Conservation (phyloP, 2,888 invertebrate genomes). For the Tineola bisselliella region DNA sequence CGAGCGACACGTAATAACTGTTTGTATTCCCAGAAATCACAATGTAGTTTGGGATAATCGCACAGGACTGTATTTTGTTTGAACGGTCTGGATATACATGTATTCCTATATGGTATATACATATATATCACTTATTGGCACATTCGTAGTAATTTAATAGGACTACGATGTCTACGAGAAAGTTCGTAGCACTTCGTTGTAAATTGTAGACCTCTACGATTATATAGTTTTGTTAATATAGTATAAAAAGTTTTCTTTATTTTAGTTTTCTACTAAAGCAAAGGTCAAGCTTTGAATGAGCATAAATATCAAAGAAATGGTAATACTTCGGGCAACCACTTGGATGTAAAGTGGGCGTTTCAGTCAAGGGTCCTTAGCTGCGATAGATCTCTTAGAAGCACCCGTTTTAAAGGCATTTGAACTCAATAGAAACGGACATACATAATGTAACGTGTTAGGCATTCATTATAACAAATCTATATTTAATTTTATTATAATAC, state of each 20-base stretch:
- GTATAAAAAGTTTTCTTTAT: not conserved
- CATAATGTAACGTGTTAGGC: not conserved
- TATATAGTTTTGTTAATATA: not conserved
- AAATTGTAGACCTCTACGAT: too few species aligned
- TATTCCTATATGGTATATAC: too few species aligned
- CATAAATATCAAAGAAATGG: slow-evolving; percentile 12
- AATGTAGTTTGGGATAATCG: not conserved
- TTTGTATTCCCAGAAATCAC: slow-evolving; percentile 19
- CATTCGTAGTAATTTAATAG: too few species aligned
- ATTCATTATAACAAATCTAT: not conserved
- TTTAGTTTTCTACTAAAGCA: not conserved
- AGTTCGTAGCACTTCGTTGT: too few species aligned
- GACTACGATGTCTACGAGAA: too few species aligned
- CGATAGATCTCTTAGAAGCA: not conserved
- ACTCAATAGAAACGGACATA: not conserved
- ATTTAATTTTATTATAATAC: too few species aligned
- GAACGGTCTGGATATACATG: too few species aligned
- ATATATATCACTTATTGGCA: too few species aligned
- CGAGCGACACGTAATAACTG: slow-evolving; percentile 24
- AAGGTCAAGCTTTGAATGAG: not conserved
- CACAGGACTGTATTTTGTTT: too few species aligned
- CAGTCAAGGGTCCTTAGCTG: not conserved
- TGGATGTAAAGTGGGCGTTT: not conserved
- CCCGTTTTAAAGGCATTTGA: not conserved
- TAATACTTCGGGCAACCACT: slow-evolving; percentile 10